These are phyloP conservation scores for Mungos mungo DNA, from an alignment of 2,113 vertebrate genomes.

Conservation along the genomic window DNA sequence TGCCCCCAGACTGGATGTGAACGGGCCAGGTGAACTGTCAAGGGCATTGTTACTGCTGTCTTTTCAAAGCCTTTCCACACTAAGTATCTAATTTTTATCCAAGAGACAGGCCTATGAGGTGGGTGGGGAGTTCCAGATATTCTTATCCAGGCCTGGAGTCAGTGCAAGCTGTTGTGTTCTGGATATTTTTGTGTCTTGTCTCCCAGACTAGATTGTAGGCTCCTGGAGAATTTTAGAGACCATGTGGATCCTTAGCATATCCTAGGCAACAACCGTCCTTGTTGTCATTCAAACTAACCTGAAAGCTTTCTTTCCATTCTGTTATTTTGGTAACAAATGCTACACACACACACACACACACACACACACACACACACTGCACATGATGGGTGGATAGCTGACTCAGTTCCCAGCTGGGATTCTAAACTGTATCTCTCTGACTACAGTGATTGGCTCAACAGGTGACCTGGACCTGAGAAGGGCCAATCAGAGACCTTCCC, in stretches of 20 bases:
- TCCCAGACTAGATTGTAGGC: conserved; percentile 42
- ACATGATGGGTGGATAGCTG: neutral
- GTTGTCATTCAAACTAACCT: conserved; percentile 14
- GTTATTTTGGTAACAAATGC: conserved; percentile 26
- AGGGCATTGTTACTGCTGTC: neutral
- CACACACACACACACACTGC: neutral
- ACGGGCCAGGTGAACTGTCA: neutral
- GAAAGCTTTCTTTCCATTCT: neutral
- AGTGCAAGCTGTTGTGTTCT: conserved; percentile 69
- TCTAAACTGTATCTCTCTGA: neutral
- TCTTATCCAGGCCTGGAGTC: conserved; percentile 57
- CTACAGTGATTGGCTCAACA: conserved; percentile 28
- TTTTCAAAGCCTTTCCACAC: conserved; percentile 37
- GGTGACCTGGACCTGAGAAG: neutral
- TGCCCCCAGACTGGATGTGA: neutral
- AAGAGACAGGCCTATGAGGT: conserved; percentile 23
- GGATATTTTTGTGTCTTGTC: conserved; percentile 67
- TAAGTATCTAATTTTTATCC: conserved; percentile 58
- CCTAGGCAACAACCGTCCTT: neutral
- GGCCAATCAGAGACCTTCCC: conserved; percentile 36
- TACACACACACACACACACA: neutral
- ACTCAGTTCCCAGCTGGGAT: neutral
- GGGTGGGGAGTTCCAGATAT: conserved; percentile 67
- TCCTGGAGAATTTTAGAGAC: conserved; percentile 41
- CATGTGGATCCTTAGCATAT: neutral